Conservation (phyloP, 2,888 invertebrate species). For the Galeopsomyia nigrocyanea region DNA sequence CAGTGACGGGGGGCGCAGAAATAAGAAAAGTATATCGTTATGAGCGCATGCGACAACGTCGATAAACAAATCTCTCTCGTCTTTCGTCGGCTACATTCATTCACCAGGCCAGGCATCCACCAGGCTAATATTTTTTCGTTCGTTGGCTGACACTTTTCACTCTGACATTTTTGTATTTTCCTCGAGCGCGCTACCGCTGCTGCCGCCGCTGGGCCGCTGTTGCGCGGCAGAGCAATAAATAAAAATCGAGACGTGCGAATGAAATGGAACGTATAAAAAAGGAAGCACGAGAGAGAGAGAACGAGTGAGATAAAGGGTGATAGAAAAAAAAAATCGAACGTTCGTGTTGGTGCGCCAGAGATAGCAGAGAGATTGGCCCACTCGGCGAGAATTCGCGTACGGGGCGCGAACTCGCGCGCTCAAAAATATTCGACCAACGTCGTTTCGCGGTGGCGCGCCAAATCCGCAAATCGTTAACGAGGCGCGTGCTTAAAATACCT, state of each 20-base stretch:
- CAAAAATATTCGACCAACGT: conserved; percentile 47
- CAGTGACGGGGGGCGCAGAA: too few relatives aligned
- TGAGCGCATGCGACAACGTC: too few relatives aligned
- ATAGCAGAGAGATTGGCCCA: conserved; percentile 36
- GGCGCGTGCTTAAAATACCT: conserved; percentile 56
- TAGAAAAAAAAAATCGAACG: conserved; percentile 1
- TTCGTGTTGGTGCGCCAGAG: background rate
- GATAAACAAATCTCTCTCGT: too few relatives aligned
- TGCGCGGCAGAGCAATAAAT: conserved; percentile 28
- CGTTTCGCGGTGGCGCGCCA: conserved; percentile 45
- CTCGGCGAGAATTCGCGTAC: conserved; percentile 43
- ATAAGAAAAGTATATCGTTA: too few relatives aligned
- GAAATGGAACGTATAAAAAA: conserved; percentile 22
- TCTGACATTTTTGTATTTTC: conserved; percentile 41
- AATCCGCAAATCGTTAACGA: conserved; percentile 55
- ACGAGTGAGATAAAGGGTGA: conserved; percentile 3
- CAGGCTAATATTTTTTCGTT: too few relatives aligned
- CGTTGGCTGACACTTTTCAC: conserved; percentile 33
- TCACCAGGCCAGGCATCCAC: too few relatives aligned
- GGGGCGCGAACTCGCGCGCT: background rate
- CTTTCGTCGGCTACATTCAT: too few relatives aligned
- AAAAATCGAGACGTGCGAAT: conserved; percentile 37
- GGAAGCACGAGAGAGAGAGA: background rate
- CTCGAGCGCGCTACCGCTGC: conserved; percentile 2
- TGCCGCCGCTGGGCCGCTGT: background rate